These are phyloP conservation scores for Thysanoteuthis rhombus DNA, from an alignment of 2,888 invertebrate genomes.

Conservation along the genomic window DNA sequence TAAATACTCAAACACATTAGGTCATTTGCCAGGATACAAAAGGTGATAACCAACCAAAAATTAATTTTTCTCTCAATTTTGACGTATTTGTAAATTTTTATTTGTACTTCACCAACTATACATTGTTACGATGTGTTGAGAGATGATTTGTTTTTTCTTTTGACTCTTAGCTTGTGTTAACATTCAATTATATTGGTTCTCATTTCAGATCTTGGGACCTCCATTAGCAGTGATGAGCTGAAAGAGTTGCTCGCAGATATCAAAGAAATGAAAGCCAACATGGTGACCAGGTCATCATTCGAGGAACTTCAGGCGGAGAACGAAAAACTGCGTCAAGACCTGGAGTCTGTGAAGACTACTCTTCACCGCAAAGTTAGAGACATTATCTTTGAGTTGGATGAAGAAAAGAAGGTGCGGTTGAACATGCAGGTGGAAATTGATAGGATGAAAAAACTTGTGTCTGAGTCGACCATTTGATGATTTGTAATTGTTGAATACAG, in stretches of 20 bases:
- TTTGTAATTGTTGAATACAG: not conserved
- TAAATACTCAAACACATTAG: too few species aligned
- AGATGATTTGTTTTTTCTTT: too few species aligned
- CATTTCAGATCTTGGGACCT: not conserved
- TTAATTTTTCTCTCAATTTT: too few species aligned
- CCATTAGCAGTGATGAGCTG: slow-evolving; percentile 39
- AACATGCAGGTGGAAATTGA: slow-evolving; percentile 68
- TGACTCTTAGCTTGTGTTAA: not conserved
- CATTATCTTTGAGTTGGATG: slow-evolving; percentile 64
- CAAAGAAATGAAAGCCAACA: slow-evolving; percentile 49
- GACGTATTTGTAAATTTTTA: too few species aligned
- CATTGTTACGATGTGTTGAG: too few species aligned
- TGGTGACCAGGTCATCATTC: slow-evolving; percentile 76
- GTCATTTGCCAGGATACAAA: too few species aligned
- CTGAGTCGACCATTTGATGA: slow-evolving; percentile 44
- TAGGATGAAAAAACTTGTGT: slow-evolving; percentile 62
- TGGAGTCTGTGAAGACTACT: slow-evolving; percentile 51
- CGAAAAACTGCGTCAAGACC: slow-evolving; percentile 53
- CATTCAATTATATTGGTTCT: not conserved
- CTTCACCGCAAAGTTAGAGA: slow-evolving; percentile 57
- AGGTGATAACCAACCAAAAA: too few species aligned
- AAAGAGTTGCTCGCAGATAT: slow-evolving; percentile 56
- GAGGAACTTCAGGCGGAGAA: slow-evolving; percentile 76
- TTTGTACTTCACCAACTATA: too few species aligned
- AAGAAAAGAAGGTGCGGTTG: slow-evolving; percentile 68